Conservation (phyloP, 2,113 vertebrate species). For the Marmota monax region DNA sequence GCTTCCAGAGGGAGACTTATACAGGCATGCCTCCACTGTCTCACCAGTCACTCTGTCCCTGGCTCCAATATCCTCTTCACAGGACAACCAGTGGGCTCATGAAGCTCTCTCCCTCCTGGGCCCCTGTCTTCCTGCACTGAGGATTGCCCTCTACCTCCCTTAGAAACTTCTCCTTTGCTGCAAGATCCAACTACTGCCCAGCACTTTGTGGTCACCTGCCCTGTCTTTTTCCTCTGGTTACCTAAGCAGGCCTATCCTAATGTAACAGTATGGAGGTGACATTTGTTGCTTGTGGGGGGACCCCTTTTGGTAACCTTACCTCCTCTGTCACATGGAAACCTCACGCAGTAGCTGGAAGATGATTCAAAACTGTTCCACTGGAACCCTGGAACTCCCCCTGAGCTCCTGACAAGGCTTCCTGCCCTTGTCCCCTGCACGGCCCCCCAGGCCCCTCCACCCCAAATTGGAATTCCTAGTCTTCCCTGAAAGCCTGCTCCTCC, state of each 20-base stretch:
- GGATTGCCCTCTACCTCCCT: neutral
- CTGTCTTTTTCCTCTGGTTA: neutral
- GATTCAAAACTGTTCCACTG: neutral
- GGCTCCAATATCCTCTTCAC: neutral
- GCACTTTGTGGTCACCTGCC: neutral
- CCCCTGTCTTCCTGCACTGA: neutral
- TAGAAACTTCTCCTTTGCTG: neutral
- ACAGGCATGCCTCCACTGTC: fast-evolving
- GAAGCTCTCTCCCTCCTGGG: neutral
- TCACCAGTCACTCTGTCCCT: neutral
- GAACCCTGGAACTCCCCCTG: neutral
- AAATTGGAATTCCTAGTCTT: neutral
- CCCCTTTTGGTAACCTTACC: neutral
- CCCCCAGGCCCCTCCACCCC: neutral
- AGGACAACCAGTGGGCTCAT: neutral
- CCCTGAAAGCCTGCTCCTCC: neutral
- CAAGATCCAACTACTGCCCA: neutral
- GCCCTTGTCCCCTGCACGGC: neutral
- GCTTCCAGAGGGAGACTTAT: neutral
- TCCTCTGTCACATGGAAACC: neutral
- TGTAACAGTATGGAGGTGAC: neutral
- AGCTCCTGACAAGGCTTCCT: neutral
- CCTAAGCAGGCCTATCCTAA: neutral
- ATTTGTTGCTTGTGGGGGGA: neutral
- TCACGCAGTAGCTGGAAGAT: neutral